These are phyloP conservation scores for Ormyrus thymus DNA, from an alignment of 2,888 invertebrate genomes.

Conservation along the genomic window DNA sequence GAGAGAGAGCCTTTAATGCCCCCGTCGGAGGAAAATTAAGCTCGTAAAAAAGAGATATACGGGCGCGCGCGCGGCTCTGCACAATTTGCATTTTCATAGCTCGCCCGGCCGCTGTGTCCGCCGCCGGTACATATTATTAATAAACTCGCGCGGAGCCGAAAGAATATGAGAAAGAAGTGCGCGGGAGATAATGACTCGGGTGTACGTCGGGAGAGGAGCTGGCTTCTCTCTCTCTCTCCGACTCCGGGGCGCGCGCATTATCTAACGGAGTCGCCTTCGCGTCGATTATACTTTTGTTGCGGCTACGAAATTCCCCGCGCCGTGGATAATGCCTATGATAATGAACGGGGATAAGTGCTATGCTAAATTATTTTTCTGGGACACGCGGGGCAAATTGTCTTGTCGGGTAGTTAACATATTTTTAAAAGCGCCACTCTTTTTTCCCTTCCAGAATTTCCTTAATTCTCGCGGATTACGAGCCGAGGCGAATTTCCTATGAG, in stretches of 20 bases:
- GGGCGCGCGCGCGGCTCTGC: constrained; percentile 51
- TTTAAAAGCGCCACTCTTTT: constrained; percentile 39
- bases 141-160: constrained; percentile 42
- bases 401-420: constrained; percentile 30
- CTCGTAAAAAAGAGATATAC: constrained; percentile 63
- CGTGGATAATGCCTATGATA: constrained; percentile 44
- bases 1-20: constrained; percentile 55
- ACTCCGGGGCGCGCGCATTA: background rate
- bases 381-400: constrained; percentile 23
- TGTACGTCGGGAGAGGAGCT: background rate
- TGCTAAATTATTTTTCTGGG: constrained; percentile 41
- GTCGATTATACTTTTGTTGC: constrained; percentile 17
- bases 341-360: constrained; percentile 30
- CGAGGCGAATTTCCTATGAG: background rate
- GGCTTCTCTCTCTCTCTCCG: constrained; percentile 5
- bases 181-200: constrained; percentile 34
- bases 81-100: constrained; percentile 63
- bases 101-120: constrained; percentile 8
- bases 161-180: constrained; percentile 30
- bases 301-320: constrained; percentile 19
- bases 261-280: constrained; percentile 26
- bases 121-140: constrained; percentile 44
- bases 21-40: constrained; percentile 60
- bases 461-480: constrained; percentile 15
- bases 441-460: constrained; percentile 11